Evolutionary conservation across 2,888 invertebrate genomes (phyloP), one percentile per base, ranked within the genome.

Genomic region (Clusia tigrina): DNA sequence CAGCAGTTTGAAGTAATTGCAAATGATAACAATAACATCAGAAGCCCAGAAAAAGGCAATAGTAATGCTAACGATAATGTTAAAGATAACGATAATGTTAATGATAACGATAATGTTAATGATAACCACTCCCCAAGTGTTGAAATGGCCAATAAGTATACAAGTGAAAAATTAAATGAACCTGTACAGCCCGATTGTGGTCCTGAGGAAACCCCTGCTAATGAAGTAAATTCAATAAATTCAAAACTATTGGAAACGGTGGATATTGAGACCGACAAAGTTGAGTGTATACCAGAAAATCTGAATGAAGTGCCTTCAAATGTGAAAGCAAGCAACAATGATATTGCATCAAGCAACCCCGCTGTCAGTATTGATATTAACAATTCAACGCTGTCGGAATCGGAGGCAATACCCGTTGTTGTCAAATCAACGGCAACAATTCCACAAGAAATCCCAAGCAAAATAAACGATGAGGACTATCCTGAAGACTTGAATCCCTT

Each of bases 401-500:
- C n/a, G n/a, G n/a, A n/a, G n/a, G n/a, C n/a, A n/a, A n/a, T n/a
- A n/a, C n/a, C n/a, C n/a, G n/a, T n/a, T n/a, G n/a, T n/a, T n/a
- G n/a, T n/a, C n/a, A n/a, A n/a, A 32, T 25, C 55, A 10, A 22
- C 22, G 61, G 66, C 58, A 51, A 54, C 26, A 37, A 56, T 17
- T 56, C 60, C 60, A 38, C 51, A 53, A 38, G 18, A 17, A 24
- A 63, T 52, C 9, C 38, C 15, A 56, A 38, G 24, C 22, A 54
- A 46, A 55, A 42, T 37, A 5, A 18, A 20, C 26, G 32, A 62
- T 18, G 69, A 71, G 60, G 67, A 74, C 46, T 94, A 95, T 85
- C 95, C 95, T 0, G 89, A 89, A 68, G 88, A 91, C 77, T 85
- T 94, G 67, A 95, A 95, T 86, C 95, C 95, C 3, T 95, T 95